Evolutionary conservation across 2,888 invertebrate species (phyloP).

Genomic region (Ormyrus labotus): DNA sequence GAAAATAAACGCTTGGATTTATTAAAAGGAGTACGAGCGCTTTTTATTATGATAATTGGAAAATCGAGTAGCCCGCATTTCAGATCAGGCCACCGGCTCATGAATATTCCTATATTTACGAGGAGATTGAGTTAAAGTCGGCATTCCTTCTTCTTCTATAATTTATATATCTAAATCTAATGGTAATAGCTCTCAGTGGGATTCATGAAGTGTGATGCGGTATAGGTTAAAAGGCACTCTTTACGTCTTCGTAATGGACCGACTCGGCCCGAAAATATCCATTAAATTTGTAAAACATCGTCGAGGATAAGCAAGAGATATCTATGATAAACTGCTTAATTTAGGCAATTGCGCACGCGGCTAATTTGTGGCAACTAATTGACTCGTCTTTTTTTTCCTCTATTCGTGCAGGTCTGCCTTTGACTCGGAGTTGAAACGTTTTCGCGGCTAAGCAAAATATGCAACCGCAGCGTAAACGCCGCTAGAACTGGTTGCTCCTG

Average conservation of each 20-base stretch:
- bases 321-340: constrained; percentile 4
- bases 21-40: neutral
- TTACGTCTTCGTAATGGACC: constrained; percentile 35
- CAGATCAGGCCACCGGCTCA: neutral
- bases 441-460: neutral
- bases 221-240: constrained; percentile 32
- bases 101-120: constrained; percentile 38
- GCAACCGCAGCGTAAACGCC: constrained; percentile 37
- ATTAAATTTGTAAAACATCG: constrained; percentile 40
- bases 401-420: neutral
- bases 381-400: neutral
- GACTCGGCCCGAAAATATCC: constrained; percentile 11
- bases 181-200: neutral
- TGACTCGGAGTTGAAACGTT: neutral
- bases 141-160: neutral
- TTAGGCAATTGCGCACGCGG: constrained; percentile 16
- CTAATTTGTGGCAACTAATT: neutral
- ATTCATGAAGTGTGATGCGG: constrained; percentile 46
- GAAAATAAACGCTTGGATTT: constrained; percentile 1
- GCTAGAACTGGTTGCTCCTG: constrained; percentile 23
- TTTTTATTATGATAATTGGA: constrained; percentile 36
- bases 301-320: constrained; percentile 6
- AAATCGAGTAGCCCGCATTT: neutral
- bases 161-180: constrained; percentile 41
- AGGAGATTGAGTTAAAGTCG: neutral